These are phyloP conservation scores for Euura saliciscinereae DNA, from an alignment of 1,140 invertebrate species.

Conservation along the genomic window DNA sequence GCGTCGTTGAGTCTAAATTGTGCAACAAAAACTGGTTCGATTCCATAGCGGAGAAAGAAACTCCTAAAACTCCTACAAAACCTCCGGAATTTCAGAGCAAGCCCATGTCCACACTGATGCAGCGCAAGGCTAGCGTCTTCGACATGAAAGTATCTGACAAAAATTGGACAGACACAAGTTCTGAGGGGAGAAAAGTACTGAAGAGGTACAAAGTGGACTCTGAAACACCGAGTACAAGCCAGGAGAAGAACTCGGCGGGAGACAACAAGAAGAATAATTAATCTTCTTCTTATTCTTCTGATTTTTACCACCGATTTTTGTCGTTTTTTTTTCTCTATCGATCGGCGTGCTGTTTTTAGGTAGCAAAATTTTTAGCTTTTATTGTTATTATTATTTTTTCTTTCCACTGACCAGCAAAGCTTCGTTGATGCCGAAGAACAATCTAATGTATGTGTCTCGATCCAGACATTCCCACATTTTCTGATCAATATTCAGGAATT, in stretches of 20 bases:
- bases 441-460: no score
- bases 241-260: not conserved
- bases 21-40: not conserved
- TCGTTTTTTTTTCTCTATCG: not conserved
- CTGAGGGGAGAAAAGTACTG: conserved; percentile 32
- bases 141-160: conserved; percentile 26
- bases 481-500: no score
- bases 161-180: conserved; percentile 26
- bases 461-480: no score
- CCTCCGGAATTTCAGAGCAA: not conserved
- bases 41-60: not conserved
- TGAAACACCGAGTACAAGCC: conserved; percentile 17
- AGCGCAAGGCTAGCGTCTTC: conserved; percentile 8
- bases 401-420: not conserved
- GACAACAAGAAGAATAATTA: conserved; percentile 5
- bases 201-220: conserved; percentile 39
- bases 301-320: not conserved
- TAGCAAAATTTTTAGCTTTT: not conserved
- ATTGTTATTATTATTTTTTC: not conserved
- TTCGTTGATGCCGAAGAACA: no score
- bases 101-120: conserved; percentile 3
- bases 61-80: not conserved
- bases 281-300: not conserved
- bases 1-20: conserved; percentile 11
- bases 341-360: not conserved